These are phyloP conservation scores for Trachelus tabidus DNA, from an alignment of 2,888 invertebrate genomes.

Conservation along the genomic window DNA sequence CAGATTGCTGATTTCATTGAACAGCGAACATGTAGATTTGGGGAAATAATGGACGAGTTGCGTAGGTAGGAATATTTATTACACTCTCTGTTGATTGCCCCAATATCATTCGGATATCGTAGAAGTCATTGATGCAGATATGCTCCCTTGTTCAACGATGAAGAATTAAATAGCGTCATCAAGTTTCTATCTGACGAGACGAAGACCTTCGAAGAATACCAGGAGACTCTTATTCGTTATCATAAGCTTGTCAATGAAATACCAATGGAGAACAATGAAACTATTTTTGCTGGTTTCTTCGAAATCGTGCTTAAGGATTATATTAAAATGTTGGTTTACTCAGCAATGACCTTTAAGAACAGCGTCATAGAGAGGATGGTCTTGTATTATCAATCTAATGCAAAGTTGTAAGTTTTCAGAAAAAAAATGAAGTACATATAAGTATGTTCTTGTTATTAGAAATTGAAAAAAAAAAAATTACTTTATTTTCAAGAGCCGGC, in stretches of 20 bases:
- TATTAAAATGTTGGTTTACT: slow-evolving; percentile 75
- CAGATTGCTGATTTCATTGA: slow-evolving; percentile 75
- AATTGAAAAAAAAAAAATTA: background rate
- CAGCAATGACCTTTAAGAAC: slow-evolving; percentile 77
- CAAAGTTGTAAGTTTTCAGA: slow-evolving; percentile 74
- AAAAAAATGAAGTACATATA: slow-evolving; percentile 61
- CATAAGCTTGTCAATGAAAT: slow-evolving; percentile 73
- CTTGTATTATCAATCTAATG: slow-evolving; percentile 81
- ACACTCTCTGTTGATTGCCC: background rate
- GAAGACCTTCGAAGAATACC: slow-evolving; percentile 74
- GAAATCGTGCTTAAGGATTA: slow-evolving; percentile 85
- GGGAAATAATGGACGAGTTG: slow-evolving; percentile 78
- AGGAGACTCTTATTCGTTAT: slow-evolving; percentile 72
- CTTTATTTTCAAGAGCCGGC: slow-evolving; percentile 72
- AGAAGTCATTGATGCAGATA: slow-evolving; percentile 37
- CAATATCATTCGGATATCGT: background rate
- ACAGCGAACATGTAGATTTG: slow-evolving; percentile 79
- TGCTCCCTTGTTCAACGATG: slow-evolving; percentile 46
- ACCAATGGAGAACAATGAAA: slow-evolving; percentile 71
- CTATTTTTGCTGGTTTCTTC: slow-evolving; percentile 84
- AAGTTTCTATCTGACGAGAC: slow-evolving; percentile 75
- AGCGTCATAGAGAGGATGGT: slow-evolving; percentile 80
- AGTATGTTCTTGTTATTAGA: background rate
- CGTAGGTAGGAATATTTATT: slow-evolving; percentile 23
- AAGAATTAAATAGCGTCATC: slow-evolving; percentile 65